phyloP scores from a whole-genome alignment of 2,888 invertebrate species.

The Leptopterna dolabrata region DNA sequence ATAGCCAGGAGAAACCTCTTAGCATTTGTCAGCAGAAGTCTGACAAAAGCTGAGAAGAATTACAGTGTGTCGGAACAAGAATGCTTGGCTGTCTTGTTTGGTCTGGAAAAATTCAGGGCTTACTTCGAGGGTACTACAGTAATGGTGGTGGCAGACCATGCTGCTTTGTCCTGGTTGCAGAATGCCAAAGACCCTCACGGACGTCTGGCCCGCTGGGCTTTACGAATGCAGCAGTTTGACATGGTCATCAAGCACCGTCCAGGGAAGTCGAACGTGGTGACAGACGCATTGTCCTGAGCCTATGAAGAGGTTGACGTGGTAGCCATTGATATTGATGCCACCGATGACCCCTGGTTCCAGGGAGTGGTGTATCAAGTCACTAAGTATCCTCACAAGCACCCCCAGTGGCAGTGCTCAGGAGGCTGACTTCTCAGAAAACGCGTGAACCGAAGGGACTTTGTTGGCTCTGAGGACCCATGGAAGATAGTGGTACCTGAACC shows the following conservation, averaged over 20 bases:
- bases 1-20: no score
- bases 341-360: not conserved
- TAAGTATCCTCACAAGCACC: not conserved
- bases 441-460: no score
- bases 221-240: not conserved
- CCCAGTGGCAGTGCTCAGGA: not conserved
- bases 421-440: not conserved
- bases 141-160: conserved; percentile 4
- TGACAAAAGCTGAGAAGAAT: not conserved
- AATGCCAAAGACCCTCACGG: no score
- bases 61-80: no score
- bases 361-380: not conserved
- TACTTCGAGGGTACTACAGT: not conserved
- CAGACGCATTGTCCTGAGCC: conserved; percentile 14
- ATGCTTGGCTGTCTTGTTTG: no score
- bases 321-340: no score
- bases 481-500: no score
- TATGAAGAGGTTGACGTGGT: not conserved
- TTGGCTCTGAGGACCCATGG: no score
- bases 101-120: conserved; percentile 3
- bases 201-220: no score
- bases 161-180: not conserved
- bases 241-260: not conserved
- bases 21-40: no score
- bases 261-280: no score